phyloP scores from a whole-genome alignment of 2,797 vertebrate genomes.

The Pseudochromis fuscus region DNA sequence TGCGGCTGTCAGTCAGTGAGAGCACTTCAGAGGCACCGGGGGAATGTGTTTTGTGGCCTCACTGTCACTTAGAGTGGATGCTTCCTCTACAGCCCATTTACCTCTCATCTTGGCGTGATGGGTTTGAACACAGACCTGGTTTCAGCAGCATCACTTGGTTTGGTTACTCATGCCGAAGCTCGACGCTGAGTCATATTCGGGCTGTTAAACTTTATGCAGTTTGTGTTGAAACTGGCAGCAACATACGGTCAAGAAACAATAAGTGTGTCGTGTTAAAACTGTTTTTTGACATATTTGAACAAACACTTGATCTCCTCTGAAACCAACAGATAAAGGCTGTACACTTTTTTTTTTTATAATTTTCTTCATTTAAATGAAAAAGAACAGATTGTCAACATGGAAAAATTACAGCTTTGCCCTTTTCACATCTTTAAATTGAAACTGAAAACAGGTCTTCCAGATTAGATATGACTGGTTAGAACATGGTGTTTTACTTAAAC shows the following conservation, averaged over 20 bases:
- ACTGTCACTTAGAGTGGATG: constrained; percentile 60
- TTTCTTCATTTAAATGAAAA: no score
- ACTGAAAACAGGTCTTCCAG: no score
- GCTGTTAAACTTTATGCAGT: constrained; percentile 12
- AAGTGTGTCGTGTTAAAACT: no score
- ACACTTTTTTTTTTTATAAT: no score
- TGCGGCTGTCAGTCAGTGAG: constrained; percentile 63
- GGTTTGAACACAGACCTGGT: constrained; percentile 47
- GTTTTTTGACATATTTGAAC: no score
- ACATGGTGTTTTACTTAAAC: no score
- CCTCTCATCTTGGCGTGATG: constrained; percentile 46
- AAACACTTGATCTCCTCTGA: no score
- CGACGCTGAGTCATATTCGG: constrained; percentile 35
- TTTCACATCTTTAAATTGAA: no score
- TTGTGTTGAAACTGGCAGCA: not conserved
- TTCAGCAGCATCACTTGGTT: constrained; percentile 39
- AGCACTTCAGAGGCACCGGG: constrained; percentile 57
- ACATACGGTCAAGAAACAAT: not conserved
- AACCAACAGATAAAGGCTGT: no score
- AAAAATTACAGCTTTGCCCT: no score
- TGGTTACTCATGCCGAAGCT: constrained; percentile 18
- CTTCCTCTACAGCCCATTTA: constrained; percentile 65
- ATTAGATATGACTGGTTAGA: no score
- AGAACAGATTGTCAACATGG: no score
- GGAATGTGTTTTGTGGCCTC: constrained; percentile 61